These are phyloP conservation scores for Phrynocephalus versicolor DNA, from an alignment of 2,113 vertebrate species.

Conservation along the genomic window DNA sequence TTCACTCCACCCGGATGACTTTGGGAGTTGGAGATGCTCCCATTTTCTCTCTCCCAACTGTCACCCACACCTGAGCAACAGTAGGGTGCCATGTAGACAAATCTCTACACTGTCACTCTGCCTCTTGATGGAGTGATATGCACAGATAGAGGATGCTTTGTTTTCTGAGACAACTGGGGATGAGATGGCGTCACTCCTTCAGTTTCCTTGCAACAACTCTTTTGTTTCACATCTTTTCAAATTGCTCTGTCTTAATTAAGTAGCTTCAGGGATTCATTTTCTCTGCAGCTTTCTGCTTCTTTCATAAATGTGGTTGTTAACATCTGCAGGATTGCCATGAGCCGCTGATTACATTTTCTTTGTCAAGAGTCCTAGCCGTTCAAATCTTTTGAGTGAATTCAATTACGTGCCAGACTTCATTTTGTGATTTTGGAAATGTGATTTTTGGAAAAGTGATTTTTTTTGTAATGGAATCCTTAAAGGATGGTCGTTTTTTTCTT, in stretches of 20 bases:
- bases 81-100: neutral
- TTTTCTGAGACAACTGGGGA: slow-evolving; percentile 4
- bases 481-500: slow-evolving; percentile 27
- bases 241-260: slow-evolving; percentile 13
- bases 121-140: neutral
- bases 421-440: too few species aligned
- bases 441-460: slow-evolving; percentile 15
- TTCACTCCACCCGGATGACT: too few species aligned
- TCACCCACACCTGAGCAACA: neutral
- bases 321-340: neutral
- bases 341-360: slow-evolving; percentile 2
- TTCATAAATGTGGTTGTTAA: slow-evolving; percentile 26
- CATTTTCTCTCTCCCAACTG: neutral
- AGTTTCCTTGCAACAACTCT: neutral
- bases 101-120: neutral
- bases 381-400: slow-evolving; percentile 8
- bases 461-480: neutral
- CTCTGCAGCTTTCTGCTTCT: slow-evolving; percentile 8
- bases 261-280: slow-evolving; percentile 13
- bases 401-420: slow-evolving; percentile 29
- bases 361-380: neutral
- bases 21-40: too few species aligned
- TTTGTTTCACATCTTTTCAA: too few species aligned
- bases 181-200: slow-evolving; percentile 19
- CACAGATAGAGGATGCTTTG: neutral